These are phyloP conservation scores for Rotaria socialis DNA, from an alignment of 2,888 invertebrate genomes.

Conservation along the genomic window DNA sequence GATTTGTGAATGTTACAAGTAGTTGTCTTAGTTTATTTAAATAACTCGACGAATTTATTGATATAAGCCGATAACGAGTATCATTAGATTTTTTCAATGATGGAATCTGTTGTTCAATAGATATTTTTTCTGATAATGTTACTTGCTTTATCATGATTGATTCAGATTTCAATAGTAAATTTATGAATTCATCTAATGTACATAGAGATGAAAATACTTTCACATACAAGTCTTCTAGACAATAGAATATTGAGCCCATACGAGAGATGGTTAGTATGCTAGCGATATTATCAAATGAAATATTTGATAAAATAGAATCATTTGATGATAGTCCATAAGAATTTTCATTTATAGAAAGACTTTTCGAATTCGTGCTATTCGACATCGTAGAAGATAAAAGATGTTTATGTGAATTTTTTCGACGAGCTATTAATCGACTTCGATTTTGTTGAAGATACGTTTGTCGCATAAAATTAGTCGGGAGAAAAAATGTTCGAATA, in stretches of 20 bases:
- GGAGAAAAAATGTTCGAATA: neutral
- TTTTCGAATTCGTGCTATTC: neutral
- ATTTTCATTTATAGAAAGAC: neutral
- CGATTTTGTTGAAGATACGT: neutral
- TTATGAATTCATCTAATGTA: slow-evolving; percentile 27
- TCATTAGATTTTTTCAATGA: slow-evolving; percentile 8
- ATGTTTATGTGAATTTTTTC: neutral
- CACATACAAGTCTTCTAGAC: neutral
- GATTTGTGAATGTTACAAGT: neutral
- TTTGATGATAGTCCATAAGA: neutral
- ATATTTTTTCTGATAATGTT: slow-evolving; percentile 13
- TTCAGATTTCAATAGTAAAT: neutral
- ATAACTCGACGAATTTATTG: neutral
- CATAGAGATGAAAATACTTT: neutral
- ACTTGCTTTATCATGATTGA: neutral
- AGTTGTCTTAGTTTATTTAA: neutral
- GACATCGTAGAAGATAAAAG: neutral
- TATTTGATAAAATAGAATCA: neutral
- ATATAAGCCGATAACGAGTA: neutral
- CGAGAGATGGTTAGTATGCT: neutral
- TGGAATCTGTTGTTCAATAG: neutral
- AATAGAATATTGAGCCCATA: slow-evolving; percentile 21
- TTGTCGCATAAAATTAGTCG: neutral
- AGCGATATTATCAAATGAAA: neutral
- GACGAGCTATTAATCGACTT: neutral